Percentiles rank a stretch among this genome's conserved stretches.
phyloP scores from a whole-genome alignment of 2,797 vertebrate species.

The Sebastes goodei region DNA sequence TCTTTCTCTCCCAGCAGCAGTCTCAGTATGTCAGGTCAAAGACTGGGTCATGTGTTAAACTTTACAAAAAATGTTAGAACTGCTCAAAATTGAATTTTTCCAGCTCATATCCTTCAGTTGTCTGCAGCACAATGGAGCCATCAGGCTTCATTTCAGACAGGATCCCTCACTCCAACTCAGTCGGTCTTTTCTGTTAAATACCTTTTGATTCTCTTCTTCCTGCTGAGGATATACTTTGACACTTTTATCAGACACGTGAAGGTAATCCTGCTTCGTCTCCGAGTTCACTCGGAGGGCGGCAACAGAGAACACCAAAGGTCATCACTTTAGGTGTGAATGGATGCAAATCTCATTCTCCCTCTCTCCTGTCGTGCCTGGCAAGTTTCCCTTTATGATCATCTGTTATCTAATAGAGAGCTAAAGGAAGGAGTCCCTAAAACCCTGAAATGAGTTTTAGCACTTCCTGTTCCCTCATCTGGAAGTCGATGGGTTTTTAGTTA shows the following conservation, averaged over 20 bases:
- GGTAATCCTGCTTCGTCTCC: slow-evolving; percentile 15
- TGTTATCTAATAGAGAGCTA: neutral
- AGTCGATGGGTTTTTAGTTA: no score
- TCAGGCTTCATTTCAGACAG: neutral
- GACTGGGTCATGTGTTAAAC: neutral
- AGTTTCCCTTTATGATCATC: neutral
- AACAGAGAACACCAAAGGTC: slow-evolving; percentile 28
- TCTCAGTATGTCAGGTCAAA: neutral
- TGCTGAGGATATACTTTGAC: neutral
- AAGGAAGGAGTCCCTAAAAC: no score
- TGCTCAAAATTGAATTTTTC: neutral
- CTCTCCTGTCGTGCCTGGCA: neutral
- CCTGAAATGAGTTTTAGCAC: no score
- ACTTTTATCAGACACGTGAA: slow-evolving; percentile 26
- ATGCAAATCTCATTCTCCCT: slow-evolving; percentile 17
- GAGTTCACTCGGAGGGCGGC: slow-evolving; percentile 30
- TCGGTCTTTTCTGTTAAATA: neutral
- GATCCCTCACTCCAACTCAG: neutral
- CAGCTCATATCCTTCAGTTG: neutral
- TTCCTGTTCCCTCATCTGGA: no score
- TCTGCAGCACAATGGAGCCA: slow-evolving; percentile 5
- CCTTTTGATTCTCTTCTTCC: slow-evolving; percentile 20
- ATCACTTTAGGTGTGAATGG: slow-evolving; percentile 10
- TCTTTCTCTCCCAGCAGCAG: neutral
- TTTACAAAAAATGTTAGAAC: neutral